Evolutionary conservation across 2,888 invertebrate genomes (phyloP), one percentile per base, ranked within the genome.

Genomic region (Cheilosia scutellata): DNA sequence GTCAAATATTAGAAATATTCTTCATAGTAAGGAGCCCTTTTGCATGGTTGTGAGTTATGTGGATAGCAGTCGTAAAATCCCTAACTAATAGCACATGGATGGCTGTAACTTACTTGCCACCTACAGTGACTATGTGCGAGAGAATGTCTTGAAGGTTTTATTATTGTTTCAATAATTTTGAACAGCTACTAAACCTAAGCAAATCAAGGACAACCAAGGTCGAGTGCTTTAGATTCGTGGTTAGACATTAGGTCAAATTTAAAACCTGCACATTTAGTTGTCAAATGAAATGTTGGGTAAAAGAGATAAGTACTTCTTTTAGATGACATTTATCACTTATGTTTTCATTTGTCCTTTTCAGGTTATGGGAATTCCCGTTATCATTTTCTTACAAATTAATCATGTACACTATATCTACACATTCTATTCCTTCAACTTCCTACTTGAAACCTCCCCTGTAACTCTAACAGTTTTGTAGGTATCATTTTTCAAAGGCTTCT

Each of bases 1-100:
- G 37, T 51, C 29, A 71, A 71, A 62, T 62, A 60, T 53, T 53
- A 31, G 53, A 72, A 72, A 51, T 72, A 53, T 62, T 62, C 31
- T 5, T 16, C 5, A 44, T 49, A 49, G 58, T 51, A 40, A 29
- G 42, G 40, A 62, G 53, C 29, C 51, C 13, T 31, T 62, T 47
- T 47, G 44, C 40, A 16, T n/a, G 70, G 70, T 33, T 72, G 62
- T 62, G 47, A 58, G 47, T 47, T 71, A 71, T 58, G 37, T 37
- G 58, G 47, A 71, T 72, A 42, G 53, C n/a, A 42, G 53, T 53
- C 72, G 42, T 72, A 62, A 62, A 62, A 53, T 62, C 13, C n/a
- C 29, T 40, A 44, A 72, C 62, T 42, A 29, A 60, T 62, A 29
- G 13, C 42, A 49, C 40, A 33, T 27, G 33, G n/a, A 33, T 27